phyloP scores from a whole-genome alignment of 2,888 invertebrate species.

The Coenonympha glycerion region DNA sequence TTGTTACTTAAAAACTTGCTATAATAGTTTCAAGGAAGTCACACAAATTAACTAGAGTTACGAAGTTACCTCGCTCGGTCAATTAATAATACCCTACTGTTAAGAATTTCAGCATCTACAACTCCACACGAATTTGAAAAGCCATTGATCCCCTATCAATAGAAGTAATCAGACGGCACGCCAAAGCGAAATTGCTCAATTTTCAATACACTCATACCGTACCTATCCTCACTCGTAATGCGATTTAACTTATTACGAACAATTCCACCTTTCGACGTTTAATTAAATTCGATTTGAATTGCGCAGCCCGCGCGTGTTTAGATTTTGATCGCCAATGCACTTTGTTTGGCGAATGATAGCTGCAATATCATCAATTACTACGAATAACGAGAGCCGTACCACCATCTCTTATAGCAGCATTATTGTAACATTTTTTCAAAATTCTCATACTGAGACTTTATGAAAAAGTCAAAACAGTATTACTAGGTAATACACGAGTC shows the following conservation, averaged over 20 bases:
- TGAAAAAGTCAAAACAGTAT: too few relatives aligned
- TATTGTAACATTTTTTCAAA: not conserved
- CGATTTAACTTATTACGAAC: constrained; percentile 26
- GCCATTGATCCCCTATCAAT: too few relatives aligned
- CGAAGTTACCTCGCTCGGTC: too few relatives aligned
- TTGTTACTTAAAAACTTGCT: too few relatives aligned
- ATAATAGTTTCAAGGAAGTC: too few relatives aligned
- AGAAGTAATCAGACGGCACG: not conserved
- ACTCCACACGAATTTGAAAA: too few relatives aligned
- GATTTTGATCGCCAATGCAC: constrained; percentile 12
- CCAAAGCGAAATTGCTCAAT: not conserved
- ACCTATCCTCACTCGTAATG: constrained; percentile 12
- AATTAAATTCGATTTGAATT: constrained; percentile 26
- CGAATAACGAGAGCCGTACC: too few relatives aligned
- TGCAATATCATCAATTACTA: not conserved
- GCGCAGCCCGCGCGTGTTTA: constrained; percentile 16
- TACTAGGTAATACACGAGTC: not conserved
- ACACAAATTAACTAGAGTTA: too few relatives aligned
- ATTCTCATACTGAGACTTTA: too few relatives aligned
- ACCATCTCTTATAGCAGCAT: too few relatives aligned
- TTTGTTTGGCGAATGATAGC: constrained; percentile 5
- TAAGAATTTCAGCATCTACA: too few relatives aligned
- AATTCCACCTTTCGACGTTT: constrained; percentile 17
- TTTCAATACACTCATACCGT: not conserved
- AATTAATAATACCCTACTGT: too few relatives aligned